Conservation (phyloP, 2,797 vertebrate genomes). For the Orientallactaga sibirica region DNA sequence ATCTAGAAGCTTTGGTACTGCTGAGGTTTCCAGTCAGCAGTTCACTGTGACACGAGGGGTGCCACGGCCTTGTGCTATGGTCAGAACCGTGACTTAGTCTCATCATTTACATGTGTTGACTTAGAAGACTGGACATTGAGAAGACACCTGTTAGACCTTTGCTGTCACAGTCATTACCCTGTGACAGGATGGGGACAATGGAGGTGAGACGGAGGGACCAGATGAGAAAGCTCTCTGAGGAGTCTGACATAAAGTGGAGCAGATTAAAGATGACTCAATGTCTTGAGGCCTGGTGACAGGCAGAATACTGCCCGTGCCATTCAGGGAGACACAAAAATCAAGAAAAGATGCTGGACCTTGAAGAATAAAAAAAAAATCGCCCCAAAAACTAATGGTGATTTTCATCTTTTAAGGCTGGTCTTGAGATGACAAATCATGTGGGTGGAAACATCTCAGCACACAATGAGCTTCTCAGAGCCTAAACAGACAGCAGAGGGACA, state of each 20-base stretch:
- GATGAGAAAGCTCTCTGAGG: neutral
- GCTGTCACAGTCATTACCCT: neutral
- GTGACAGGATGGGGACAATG: neutral
- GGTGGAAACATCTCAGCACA: neutral
- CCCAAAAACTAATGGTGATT: neutral
- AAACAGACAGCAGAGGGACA: neutral
- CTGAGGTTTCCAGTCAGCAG: neutral
- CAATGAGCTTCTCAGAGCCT: conserved; percentile 17
- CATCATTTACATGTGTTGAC: neutral
- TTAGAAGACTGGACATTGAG: conserved; percentile 39
- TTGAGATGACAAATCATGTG: conserved; percentile 12
- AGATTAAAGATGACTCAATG: conserved; percentile 58
- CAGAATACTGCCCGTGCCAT: neutral
- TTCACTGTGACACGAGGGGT: neutral
- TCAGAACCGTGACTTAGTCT: conserved; percentile 9
- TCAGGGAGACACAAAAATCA: conserved; percentile 1
- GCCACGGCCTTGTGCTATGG: neutral
- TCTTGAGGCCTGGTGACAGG: conserved; percentile 41
- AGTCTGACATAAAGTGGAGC: neutral
- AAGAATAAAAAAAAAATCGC: neutral
- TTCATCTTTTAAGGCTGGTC: neutral
- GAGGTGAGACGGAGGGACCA: neutral
- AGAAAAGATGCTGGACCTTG: neutral
- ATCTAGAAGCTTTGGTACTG: neutral
- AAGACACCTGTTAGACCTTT: conserved; percentile 17